Conservation (phyloP, 2,113 vertebrate species). For the Epinephelus lanceolatus region DNA sequence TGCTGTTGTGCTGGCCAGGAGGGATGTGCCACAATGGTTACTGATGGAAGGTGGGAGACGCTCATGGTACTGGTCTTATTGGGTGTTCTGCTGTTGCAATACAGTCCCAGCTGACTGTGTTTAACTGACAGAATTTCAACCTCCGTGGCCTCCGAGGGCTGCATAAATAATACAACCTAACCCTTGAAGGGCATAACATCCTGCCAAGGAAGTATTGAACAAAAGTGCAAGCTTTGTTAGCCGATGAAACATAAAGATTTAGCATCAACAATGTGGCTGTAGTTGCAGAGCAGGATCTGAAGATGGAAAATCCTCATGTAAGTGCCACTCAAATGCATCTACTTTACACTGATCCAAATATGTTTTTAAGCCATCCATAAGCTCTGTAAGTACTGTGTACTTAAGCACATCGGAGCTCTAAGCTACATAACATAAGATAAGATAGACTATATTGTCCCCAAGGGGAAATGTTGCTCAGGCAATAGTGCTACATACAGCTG, state of each 20-base stretch:
- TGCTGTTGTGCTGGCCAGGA: slow-evolving; percentile 50
- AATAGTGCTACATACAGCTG: too few relatives aligned
- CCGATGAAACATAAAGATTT: not conserved
- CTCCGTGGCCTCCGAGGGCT: not conserved
- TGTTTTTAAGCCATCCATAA: not conserved
- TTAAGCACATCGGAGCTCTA: not conserved
- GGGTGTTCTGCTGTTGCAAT: slow-evolving; percentile 21
- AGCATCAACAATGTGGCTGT: not conserved
- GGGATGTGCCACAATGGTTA: slow-evolving; percentile 26
- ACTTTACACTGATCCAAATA: slow-evolving; percentile 4
- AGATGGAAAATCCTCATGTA: not conserved
- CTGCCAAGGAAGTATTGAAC: not conserved
- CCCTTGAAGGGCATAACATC: not conserved
- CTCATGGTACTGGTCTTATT: slow-evolving; percentile 31
- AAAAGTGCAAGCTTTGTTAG: slow-evolving; percentile 13
- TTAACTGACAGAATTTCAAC: slow-evolving; percentile 12
- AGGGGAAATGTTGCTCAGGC: too few relatives aligned
- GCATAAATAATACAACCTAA: slow-evolving; percentile 39
- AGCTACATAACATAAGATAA: not conserved
- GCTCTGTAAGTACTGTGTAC: not conserved
- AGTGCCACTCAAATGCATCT: not conserved
- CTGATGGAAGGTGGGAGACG: slow-evolving; percentile 25
- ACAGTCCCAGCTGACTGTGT: slow-evolving; percentile 9
- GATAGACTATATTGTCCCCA: too few relatives aligned
- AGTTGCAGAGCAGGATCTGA: slow-evolving; percentile 4